Evolutionary conservation across 1,140 invertebrate genomes (phyloP).

Genomic region (Mizuhopecten yessoensis): DNA sequence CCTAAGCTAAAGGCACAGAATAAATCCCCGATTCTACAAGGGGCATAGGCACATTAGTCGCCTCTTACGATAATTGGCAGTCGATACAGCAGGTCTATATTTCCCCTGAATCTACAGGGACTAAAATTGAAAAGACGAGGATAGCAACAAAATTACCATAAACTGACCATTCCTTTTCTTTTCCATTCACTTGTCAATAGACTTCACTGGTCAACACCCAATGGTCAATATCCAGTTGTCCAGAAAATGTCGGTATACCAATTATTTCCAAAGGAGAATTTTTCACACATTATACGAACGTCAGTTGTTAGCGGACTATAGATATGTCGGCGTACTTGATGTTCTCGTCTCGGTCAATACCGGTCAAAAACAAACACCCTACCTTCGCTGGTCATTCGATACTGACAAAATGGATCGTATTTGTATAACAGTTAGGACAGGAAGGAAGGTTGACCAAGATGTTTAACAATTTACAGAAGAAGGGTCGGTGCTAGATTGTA

Average conservation of each 20-base stretch:
- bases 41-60: too few species aligned
- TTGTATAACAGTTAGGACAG: not conserved
- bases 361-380: not conserved
- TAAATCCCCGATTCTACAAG: too few species aligned
- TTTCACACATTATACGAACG: not conserved
- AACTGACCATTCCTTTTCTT: too few species aligned
- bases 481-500: not conserved
- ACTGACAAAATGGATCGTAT: not conserved
- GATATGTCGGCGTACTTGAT: not conserved
- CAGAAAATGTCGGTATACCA: not conserved
- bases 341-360: conserved; percentile 21
- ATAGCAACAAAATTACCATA: too few species aligned
- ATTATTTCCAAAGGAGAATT: conserved; percentile 27
- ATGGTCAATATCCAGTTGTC: not conserved
- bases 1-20: too few species aligned
- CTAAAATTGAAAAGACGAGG: too few species aligned
- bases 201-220: too few species aligned
- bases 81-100: too few species aligned
- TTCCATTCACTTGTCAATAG: too few species aligned
- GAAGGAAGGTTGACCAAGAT: not conserved
- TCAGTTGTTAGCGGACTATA: not conserved
- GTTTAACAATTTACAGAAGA: not conserved
- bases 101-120: too few species aligned
- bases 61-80: too few species aligned
- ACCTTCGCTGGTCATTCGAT: not conserved